Percentiles rank a stretch among this genome's conserved stretches.
Conservation (phyloP, 2,797 vertebrate genomes). For the Peromyscus aztecus region DNA sequence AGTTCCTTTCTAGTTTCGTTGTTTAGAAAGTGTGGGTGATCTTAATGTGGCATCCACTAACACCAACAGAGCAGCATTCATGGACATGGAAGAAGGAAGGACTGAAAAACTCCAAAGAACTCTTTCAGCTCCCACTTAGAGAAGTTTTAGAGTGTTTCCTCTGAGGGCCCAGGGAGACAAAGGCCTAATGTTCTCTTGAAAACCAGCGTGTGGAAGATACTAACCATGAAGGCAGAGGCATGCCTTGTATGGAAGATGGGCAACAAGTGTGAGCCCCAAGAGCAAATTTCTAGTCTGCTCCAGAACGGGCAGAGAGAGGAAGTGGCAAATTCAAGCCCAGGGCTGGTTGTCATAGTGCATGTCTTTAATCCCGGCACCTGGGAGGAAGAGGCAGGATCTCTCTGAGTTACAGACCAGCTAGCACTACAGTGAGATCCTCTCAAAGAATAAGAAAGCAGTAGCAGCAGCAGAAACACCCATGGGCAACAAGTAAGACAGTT, state of each 20-base stretch:
- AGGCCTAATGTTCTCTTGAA: background rate
- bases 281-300: background rate
- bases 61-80: background rate
- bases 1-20: slow-evolving; percentile 28
- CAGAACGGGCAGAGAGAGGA: slow-evolving; percentile 16
- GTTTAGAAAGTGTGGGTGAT: background rate
- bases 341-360: background rate
- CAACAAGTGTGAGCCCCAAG: background rate
- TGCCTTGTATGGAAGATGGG: background rate
- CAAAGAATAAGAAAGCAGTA: background rate
- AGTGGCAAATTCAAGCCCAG: background rate
- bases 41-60: background rate
- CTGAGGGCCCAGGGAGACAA: background rate
- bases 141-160: background rate
- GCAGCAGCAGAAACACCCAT: background rate
- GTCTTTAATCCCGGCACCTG: background rate
- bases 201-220: background rate
- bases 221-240: background rate
- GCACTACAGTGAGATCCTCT: background rate
- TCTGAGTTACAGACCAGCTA: background rate
- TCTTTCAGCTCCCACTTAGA: background rate
- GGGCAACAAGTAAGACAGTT: background rate
- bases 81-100: background rate
- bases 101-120: background rate
- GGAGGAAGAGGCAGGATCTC: background rate